Percentiles rank a stretch among this genome's conserved stretches.
Conservation (phyloP, 2,113 vertebrate genomes). For the Xenopus borealis region DNA sequence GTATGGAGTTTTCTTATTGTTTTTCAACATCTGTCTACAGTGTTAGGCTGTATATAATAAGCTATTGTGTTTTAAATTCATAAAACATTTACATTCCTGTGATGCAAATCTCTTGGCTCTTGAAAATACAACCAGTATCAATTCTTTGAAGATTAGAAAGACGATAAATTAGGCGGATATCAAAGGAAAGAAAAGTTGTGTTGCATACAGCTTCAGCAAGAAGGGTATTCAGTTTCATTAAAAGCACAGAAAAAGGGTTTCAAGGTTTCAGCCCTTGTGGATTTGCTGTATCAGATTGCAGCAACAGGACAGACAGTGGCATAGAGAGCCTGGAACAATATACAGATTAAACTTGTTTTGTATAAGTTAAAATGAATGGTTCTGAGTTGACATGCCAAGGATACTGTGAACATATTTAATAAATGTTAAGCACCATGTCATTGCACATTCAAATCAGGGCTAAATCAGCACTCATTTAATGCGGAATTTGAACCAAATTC, state of each 20-base stretch:
- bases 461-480: too few species aligned
- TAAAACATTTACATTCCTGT: background rate
- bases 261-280: background rate
- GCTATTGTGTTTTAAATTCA: background rate
- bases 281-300: too few species aligned
- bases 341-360: too few species aligned
- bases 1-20: background rate
- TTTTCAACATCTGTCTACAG: conserved; percentile 27
- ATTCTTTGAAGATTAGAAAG: conserved; percentile 10
- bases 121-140: background rate
- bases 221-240: conserved; percentile 7
- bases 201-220: background rate
- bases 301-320: too few species aligned
- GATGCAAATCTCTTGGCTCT: conserved; percentile 20
- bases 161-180: conserved; percentile 21
- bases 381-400: too few species aligned
- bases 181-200: background rate
- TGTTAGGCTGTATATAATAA: background rate
- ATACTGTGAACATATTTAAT: too few species aligned
- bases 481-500: too few species aligned
- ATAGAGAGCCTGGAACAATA: too few species aligned
- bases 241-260: background rate
- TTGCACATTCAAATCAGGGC: too few species aligned
- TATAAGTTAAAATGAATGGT: too few species aligned
- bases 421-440: too few species aligned